Percentiles rank a stretch among this genome's conserved stretches.
Evolutionary conservation across 2,888 invertebrate genomes (phyloP).

Genomic region (Scelioninae gen. 1): DNA sequence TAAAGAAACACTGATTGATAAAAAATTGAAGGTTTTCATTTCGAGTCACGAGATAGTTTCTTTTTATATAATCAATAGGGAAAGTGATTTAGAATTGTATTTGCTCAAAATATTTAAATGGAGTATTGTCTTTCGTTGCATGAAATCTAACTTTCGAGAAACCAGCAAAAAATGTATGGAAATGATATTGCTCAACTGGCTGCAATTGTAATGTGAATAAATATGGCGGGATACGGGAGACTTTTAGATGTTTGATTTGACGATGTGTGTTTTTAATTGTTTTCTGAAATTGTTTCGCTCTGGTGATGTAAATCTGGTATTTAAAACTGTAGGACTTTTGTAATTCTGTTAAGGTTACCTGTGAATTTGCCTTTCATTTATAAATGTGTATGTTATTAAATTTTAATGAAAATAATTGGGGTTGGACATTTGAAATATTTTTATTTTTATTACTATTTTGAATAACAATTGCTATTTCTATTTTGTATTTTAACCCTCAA

Average conservation of each 20-base stretch:
- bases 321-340: too few relatives aligned
- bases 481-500: too few relatives aligned
- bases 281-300: not conserved
- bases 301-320: too few relatives aligned
- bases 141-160: conserved; percentile 57
- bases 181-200: conserved; percentile 50
- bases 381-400: too few relatives aligned
- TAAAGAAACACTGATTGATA: conserved; percentile 2
- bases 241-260: conserved; percentile 10
- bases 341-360: too few relatives aligned
- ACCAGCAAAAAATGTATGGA: conserved; percentile 54
- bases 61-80: conserved; percentile 38
- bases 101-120: conserved; percentile 52
- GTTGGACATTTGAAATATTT: too few relatives aligned
- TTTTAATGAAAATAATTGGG: too few relatives aligned
- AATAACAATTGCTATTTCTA: too few relatives aligned
- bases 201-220: conserved; percentile 42
- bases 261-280: not conserved
- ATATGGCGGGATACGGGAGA: conserved; percentile 26
- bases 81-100: conserved; percentile 55
- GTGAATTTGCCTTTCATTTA: too few relatives aligned
- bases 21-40: conserved; percentile 7
- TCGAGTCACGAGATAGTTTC: not conserved
- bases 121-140: conserved; percentile 47
- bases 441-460: too few relatives aligned